These are phyloP conservation scores for Hydrochoerus hydrochaeris DNA, from an alignment of 2,113 vertebrate species.

Conservation along the genomic window DNA sequence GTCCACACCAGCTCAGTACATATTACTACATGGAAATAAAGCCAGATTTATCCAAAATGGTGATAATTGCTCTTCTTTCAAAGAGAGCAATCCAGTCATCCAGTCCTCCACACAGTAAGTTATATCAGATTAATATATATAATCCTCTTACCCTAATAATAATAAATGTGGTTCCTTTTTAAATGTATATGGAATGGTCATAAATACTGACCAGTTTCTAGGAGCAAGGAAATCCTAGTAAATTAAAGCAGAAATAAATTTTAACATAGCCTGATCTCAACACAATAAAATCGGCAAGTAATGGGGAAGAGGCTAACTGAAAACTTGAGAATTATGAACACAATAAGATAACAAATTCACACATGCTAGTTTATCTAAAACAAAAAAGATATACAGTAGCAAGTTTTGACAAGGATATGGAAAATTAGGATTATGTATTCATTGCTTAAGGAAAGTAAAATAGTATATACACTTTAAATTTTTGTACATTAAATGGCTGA, in stretches of 20 bases:
- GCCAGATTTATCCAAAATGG: too few species aligned
- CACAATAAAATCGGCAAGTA: not conserved
- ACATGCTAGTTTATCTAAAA: not conserved
- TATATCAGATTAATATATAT: not conserved
- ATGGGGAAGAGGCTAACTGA: not conserved
- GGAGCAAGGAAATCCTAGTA: not conserved
- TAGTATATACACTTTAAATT: not conserved
- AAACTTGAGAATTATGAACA: not conserved
- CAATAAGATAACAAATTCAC: not conserved
- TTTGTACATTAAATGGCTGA: not conserved
- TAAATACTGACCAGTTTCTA: not conserved
- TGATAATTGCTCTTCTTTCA: too few species aligned
- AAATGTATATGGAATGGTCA: not conserved
- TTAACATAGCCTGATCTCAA: not conserved
- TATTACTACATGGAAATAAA: too few species aligned
- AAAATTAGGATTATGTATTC: not conserved
- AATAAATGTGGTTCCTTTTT: not conserved
- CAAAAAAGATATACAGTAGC: not conserved
- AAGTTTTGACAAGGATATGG: not conserved
- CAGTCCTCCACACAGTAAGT: too few species aligned
- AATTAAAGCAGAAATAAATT: not conserved
- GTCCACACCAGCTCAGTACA: too few species aligned
- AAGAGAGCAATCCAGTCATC: too few species aligned
- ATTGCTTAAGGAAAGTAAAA: not conserved
- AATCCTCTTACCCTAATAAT: not conserved